These are phyloP conservation scores for Lampropteryx suffumata DNA, from an alignment of 2,888 invertebrate genomes.

Conservation along the genomic window DNA sequence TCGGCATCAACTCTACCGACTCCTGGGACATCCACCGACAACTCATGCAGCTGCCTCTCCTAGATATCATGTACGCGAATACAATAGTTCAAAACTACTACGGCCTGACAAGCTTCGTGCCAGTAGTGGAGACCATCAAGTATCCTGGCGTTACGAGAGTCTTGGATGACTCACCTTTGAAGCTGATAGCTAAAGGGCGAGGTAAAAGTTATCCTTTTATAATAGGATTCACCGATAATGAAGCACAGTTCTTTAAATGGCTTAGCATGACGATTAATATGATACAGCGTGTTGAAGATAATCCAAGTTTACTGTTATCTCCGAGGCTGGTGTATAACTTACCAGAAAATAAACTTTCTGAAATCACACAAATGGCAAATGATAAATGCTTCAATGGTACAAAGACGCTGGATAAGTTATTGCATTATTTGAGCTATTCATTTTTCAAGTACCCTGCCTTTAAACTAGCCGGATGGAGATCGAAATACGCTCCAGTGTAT, in stretches of 20 bases:
- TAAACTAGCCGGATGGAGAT: constrained; percentile 38
- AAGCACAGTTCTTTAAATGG: constrained; percentile 27
- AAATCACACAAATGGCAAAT: constrained; percentile 31
- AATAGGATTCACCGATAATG: constrained; percentile 36
- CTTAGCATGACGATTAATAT: no score
- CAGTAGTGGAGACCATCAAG: constrained; percentile 40
- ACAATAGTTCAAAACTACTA: no score
- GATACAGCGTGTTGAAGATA: no score
- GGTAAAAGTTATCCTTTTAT: constrained; percentile 43
- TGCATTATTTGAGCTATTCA: constrained; percentile 33
- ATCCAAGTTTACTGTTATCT: no score
- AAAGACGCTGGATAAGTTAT: constrained; percentile 27
- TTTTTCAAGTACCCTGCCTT: constrained; percentile 40
- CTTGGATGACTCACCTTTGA: constrained; percentile 38
- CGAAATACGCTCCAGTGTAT: constrained; percentile 55
- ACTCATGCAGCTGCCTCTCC: constrained; percentile 36
- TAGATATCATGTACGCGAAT: constrained; percentile 47
- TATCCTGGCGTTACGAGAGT: constrained; percentile 38
- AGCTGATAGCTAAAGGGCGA: constrained; percentile 39
- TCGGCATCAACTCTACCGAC: constrained; percentile 60
- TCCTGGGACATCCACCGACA: constrained; percentile 36
- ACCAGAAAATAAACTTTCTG: constrained; percentile 21
- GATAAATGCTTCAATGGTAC: constrained; percentile 35
- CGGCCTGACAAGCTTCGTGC: no score
- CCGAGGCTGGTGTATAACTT: constrained; percentile 30